Evolutionary conservation across 2,113 vertebrate species (phyloP), one percentile per base, ranked within the genome.

Genomic region (Anolis sagrei): DNA sequence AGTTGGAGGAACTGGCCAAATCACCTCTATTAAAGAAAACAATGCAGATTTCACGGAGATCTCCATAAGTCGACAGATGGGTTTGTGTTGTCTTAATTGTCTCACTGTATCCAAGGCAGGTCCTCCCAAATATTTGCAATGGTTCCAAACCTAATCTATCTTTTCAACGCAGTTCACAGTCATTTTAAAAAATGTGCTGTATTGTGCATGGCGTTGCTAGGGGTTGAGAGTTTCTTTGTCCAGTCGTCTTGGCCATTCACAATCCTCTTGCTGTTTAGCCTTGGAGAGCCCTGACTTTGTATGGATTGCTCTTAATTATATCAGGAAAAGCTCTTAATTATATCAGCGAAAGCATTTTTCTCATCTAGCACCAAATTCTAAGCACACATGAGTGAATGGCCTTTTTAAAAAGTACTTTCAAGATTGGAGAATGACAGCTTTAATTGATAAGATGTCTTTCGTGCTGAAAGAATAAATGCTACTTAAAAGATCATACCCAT

Each of bases 281-380:
- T 77, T 54, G 23, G 62, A 69, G 36, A 36, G 34, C 25, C n/a
- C 4, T 49, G 34, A 32, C 34, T 85, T 27, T 25, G 49, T 72
- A 62, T 62, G 29, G 76, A 85, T 79, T 62, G n/a, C 36, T 79
- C 25, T 79, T 29, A 72, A 85, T 85, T 85, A 48, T 73, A 25
- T 73, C 27, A 44, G 69, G 76, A 58, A 70, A 44, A 72, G 11
- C 19, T 62, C 36, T 79, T 85, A 72, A 85, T 85, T 85, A 48
- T 73, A 25, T 73, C 27, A 44, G 69, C 66, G 44, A 70, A 44
- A 72, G 66, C 27, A 4, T 39, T 61, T 72, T 44, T 29, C 68
- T 36, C 18, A 54, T 44, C 49, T 72, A 34, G 76, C 4, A 49
- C 27, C 44, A 21, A 73, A 61, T 44, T 61, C 36, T 62, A 44